A percentile compares a stretch with the other conserved stretches of the same genome.
These are phyloP conservation scores for Python bivittatus DNA, from an alignment of 2,113 vertebrate species.

Conservation along the genomic window DNA sequence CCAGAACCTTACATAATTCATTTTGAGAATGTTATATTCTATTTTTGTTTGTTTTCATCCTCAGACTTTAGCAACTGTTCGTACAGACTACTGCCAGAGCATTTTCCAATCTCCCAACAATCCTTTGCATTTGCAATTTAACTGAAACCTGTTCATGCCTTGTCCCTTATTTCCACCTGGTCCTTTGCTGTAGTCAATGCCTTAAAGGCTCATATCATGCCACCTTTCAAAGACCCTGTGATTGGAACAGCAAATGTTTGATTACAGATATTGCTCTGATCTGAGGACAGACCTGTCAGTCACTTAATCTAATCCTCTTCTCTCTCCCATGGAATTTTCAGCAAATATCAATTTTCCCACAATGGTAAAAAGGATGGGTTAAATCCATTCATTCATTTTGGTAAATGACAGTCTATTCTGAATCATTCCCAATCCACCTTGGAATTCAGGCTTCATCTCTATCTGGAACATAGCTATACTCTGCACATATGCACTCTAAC, in stretches of 20 bases:
- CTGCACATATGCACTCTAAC: neutral
- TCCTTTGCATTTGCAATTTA: neutral
- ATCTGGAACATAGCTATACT: neutral
- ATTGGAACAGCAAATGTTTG: neutral
- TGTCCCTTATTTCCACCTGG: neutral
- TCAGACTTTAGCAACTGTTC: neutral
- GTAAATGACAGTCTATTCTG: neutral
- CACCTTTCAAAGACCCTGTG: neutral
- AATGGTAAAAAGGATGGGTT: neutral
- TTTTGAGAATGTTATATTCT: neutral
- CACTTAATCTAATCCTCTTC: neutral
- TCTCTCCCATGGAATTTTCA: neutral
- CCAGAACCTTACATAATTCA: neutral
- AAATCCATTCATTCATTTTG: neutral
- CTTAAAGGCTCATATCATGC: neutral
- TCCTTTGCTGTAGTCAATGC: neutral
- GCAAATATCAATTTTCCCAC: neutral
- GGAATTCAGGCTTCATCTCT: neutral
- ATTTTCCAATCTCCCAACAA: neutral
- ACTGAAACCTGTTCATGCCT: neutral
- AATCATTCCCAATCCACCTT: neutral
- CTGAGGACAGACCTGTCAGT: neutral
- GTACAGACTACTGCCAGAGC: neutral
- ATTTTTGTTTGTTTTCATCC: neutral
- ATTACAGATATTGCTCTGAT: neutral